Evolutionary conservation across 30 jellyfish, hydroid and myxozoan genomes (phyloP), one percentile per base, ranked within the genome.

Genomic region (Hydractinia echinata): DNA sequence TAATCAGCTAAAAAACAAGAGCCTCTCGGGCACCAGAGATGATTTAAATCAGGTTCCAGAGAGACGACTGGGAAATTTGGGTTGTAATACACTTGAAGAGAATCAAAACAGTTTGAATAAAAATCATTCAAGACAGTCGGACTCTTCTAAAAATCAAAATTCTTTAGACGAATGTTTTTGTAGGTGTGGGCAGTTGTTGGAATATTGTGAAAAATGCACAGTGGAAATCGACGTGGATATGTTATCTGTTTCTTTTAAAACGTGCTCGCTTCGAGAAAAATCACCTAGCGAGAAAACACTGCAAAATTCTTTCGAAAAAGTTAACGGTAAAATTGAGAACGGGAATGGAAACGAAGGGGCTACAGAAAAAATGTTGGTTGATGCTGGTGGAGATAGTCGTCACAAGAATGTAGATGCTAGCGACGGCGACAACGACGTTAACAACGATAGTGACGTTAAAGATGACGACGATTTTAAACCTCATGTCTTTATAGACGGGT

Each of bases 131-230:
- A 30, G 44, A 30, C 44, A 30, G 44, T 30, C 44, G 44, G 44
- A 30, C 44, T 30, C 44, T 30, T 16, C 69, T 13, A 3, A 11
- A 58, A 58, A 58, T 11, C 1, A 58, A 3, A 58, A 13, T 58
- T 58, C 69, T 2, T 58, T 6, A 51, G 81, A 8, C 18, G 81
- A 71, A 8, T 19, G 81, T 19, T 51, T 5, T 71, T 71, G 81
- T 49, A 30, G 60, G 39, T 71, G 81, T 71, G 81, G 81, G 4
- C 60, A 19, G 49, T 49, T 71, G 81, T 14, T 71, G 55, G 81
- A 71, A 9, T 19, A 71, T 71, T 71, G 81, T 19, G 81, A 71
- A 7, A 49, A 71, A 19, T 71, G 81, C 81, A 19, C 13, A 15
- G 68, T 71, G 11, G 51, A 51, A 20, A 71, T 71, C n/a, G 81